phyloP scores from a whole-genome alignment of 2,888 invertebrate species.

The Cataglyphis albicans region DNA sequence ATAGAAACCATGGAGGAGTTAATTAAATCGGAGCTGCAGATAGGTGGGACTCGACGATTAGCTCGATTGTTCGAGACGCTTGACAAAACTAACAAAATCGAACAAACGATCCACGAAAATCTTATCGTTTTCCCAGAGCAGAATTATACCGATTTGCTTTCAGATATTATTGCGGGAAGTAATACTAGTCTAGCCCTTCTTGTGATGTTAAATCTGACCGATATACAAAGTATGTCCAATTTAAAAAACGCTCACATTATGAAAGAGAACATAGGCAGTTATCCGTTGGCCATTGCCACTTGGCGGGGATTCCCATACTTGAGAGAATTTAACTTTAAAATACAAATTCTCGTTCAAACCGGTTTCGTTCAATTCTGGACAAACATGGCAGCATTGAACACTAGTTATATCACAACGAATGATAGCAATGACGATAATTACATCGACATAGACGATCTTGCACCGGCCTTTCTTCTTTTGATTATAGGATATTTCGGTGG shows the following conservation, averaged over 20 bases:
- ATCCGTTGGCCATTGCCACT: slow-evolving; percentile 78
- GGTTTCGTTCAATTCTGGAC: slow-evolving; percentile 76
- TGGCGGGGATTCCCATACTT: slow-evolving; percentile 79
- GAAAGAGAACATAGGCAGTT: slow-evolving; percentile 73
- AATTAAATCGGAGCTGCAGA: slow-evolving; percentile 67
- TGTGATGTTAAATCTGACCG: slow-evolving; percentile 76
- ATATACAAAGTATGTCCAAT: slow-evolving; percentile 14
- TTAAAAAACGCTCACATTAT: slow-evolving; percentile 70
- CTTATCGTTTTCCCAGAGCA: slow-evolving; percentile 70
- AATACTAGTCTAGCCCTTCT: slow-evolving; percentile 75
- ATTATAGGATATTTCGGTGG: slow-evolving; percentile 71
- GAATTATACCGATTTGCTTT: slow-evolving; percentile 62
- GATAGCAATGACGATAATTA: slow-evolving; percentile 4
- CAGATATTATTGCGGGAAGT: slow-evolving; percentile 72
- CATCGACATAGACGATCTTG: slow-evolving; percentile 69
- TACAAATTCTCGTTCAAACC: slow-evolving; percentile 68
- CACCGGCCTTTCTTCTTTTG: slow-evolving; percentile 76
- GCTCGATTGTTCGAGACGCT: slow-evolving; percentile 70
- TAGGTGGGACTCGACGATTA: slow-evolving; percentile 71
- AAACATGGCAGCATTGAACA: neutral
- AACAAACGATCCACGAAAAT: slow-evolving; percentile 47
- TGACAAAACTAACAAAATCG: slow-evolving; percentile 83
- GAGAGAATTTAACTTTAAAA: slow-evolving; percentile 68
- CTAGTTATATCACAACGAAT: neutral
- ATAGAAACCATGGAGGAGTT: slow-evolving; percentile 77